Conservation (phyloP, 2,888 invertebrate species). For the Diaphora mendica region DNA sequence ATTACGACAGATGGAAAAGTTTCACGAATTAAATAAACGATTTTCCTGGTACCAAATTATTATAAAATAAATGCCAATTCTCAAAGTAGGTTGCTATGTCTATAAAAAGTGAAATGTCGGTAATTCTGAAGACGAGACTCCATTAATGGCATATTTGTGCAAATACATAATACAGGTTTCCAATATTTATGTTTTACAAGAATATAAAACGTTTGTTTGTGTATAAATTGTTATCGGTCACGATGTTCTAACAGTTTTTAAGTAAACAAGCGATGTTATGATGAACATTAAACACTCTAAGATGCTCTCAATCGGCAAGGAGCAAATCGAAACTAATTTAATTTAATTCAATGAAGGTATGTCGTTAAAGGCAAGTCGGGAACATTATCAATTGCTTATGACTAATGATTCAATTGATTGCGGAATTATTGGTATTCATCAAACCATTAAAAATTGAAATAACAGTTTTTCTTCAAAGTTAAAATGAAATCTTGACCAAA, state of each 20-base stretch:
- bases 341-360: slow-evolving; percentile 23
- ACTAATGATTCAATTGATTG: not conserved
- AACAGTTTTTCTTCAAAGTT: not conserved
- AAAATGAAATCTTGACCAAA: not conserved
- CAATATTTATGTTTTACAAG: slow-evolving; percentile 27
- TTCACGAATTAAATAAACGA: not conserved
- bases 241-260: slow-evolving; percentile 29
- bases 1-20: not conserved
- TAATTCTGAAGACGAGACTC: slow-evolving; percentile 21
- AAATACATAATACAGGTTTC: slow-evolving; percentile 30
- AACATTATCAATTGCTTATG: slow-evolving; percentile 6
- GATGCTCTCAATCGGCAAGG: slow-evolving; percentile 14
- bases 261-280: slow-evolving; percentile 28
- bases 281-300: slow-evolving; percentile 4
- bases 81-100: slow-evolving; percentile 14
- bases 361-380: not conserved
- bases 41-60: slow-evolving; percentile 1
- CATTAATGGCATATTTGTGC: slow-evolving; percentile 26
- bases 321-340: slow-evolving; percentile 24
- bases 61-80: slow-evolving; percentile 10
- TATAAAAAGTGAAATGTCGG: slow-evolving; percentile 24
- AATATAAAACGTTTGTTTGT: slow-evolving; percentile 36
- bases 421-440: not conserved
- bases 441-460: not conserved
- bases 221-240: slow-evolving; percentile 35